Evolutionary conservation across 2,797 vertebrate species (phyloP), one percentile per base, ranked within the genome.

Genomic region (Alectoris magna): DNA sequence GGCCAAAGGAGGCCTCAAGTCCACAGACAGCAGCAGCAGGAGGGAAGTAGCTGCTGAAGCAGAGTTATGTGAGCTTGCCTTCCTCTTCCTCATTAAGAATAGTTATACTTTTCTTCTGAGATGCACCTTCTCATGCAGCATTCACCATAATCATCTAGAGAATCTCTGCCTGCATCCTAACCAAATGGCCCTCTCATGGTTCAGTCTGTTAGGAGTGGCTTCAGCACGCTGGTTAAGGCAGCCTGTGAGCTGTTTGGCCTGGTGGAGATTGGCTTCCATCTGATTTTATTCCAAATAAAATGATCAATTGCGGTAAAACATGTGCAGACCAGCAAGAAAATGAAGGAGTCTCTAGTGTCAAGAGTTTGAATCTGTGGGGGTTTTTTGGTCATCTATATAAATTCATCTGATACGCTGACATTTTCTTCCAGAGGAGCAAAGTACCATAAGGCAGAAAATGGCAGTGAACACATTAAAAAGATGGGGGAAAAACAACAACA

Each of bases 341-440:
- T 24, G 38, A 81, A 86, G 49, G 14, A 63, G 16, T 1, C 2
- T 4, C 23, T 72, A 0, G 31, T 9, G 0, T 14, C 58, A 31
- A 64, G 6, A 44, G 6, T 21, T 60, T 84, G 59, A 63, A 24
- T 88, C 36, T 36, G 41, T 23, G 14, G 18, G 84, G 18, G 84
- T 87, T 53, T 58, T 2, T 26, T 88, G 51, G 79, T 63, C 16
- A 10, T 11, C 5, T 71, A 69, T 21, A 51, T 23, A 72, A 81
- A 66, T 55, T 44, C 0, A 0, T 48, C 82, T 72, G 15, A 63
- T 84, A 41, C 0, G 2, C 3, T 39, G 60, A 64, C 27, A 8
- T 18, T 34, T 87, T 64, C 22, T 59, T 60, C 36, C 29, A 29
- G 0, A 5, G 7, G 14, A 49, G 15, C 22, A 85, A 78, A 92